Base-by-base conservation (phyloP, 2,113 vertebrate species). In the Toxostoma redivivum region DNA sequence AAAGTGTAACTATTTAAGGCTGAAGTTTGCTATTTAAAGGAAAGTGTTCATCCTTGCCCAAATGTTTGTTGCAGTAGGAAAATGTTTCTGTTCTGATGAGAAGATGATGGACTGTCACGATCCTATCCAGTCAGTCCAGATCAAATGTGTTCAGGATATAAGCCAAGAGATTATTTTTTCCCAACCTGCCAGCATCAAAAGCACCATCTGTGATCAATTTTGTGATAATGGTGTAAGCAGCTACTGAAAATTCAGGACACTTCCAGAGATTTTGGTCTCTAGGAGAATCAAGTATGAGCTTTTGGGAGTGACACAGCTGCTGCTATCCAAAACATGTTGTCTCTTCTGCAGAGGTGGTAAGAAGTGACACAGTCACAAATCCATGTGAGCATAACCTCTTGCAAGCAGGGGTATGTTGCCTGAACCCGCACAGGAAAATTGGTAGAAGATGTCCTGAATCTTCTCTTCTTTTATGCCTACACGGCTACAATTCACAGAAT, bases 1-100 rank as follows among this genome's bases (percentile, higher is more conserved):
- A 95, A 95, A 91, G 95, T 93, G 87, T 87, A 96, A 94, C 90
- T 96, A 95, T 93, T 96, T 97, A 88, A 93, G 93, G 30, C 65
- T 92, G 92, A 93, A 94, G 79, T 96, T 93, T 97, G 74, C 76
- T 96, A 62, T 97, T 94, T 96, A 86, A 94, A 80, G 71, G 54
- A 88, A 82, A 82, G 71, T 40, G 22, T 86, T 95, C 51, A 67
- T 82, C 77, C 47, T 92, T 78, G 42, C 82, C 60, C 71, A 64
- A 95, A 77, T 10, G 2, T 86, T 83, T 88, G 56, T 53, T 71
- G 44, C 86, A 92, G 42, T 78, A 78, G 60, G 50, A 60, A 90
- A 86, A 35, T 61, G 69, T 95, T 93, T 79, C 88, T 69, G 53
- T 70, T 85, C 50, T 81, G 62, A 20, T 73, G 76, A 88, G 51